Evolutionary conservation across 2,797 vertebrate species (phyloP).

Genomic region (Pantherophis vulpinus): DNA sequence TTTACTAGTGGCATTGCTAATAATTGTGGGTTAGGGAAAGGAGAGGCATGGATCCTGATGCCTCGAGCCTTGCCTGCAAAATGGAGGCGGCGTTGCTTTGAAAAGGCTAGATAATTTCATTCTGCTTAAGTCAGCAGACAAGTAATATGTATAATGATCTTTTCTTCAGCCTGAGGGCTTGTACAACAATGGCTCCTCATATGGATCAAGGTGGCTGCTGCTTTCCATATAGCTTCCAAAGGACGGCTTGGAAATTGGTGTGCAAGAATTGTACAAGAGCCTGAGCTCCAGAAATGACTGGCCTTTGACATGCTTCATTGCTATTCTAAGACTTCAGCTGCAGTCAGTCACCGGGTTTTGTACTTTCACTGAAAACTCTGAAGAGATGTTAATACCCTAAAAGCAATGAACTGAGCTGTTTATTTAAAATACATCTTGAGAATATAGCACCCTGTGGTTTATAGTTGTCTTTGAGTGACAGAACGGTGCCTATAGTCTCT

Average conservation of each 20-base stretch:
- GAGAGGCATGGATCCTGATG: constrained; percentile 29
- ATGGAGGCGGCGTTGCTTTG: constrained; percentile 30
- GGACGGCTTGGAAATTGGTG: constrained; percentile 29
- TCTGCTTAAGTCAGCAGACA: constrained; percentile 38
- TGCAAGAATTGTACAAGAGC: constrained; percentile 36
- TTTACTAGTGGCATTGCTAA: constrained; percentile 5
- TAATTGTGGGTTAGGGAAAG: constrained; percentile 35
- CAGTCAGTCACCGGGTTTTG: constrained; percentile 38
- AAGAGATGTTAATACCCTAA: constrained; percentile 31
- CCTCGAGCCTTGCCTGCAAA: constrained; percentile 12
- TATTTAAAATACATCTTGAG: constrained; percentile 20
- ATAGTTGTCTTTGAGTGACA: constrained; percentile 34
- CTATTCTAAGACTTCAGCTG: constrained; percentile 39
- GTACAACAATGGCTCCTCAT: constrained; percentile 35
- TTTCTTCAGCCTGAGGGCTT: constrained; percentile 48
- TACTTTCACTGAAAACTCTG: constrained; percentile 5
- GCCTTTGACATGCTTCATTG: constrained; percentile 33
- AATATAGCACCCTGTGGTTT: neutral
- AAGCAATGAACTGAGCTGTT: neutral
- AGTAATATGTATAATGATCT: constrained; percentile 40
- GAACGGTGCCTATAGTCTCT: neutral
- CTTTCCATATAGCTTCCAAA: constrained; percentile 44
- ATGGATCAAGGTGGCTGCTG: constrained; percentile 34
- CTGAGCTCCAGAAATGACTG: constrained; percentile 47
- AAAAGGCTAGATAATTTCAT: constrained; percentile 51